Evolutionary conservation across 2,113 vertebrate genomes (phyloP).

Genomic region (Oreochromis spilurus): DNA sequence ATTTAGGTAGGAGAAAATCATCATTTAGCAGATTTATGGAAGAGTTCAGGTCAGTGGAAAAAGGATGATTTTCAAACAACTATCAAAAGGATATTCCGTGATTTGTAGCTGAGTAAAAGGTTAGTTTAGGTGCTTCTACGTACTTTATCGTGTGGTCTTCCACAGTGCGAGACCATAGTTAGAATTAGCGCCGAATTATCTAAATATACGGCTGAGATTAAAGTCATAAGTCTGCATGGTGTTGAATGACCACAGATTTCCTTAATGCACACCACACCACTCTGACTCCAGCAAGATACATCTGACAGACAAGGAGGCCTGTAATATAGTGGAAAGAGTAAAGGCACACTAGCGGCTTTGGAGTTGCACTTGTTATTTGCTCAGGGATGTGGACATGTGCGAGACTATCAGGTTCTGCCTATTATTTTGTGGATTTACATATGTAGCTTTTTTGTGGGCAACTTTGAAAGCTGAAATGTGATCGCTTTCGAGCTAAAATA

Average conservation of each 20-base stretch:
- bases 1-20: not conserved
- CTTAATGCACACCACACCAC: not conserved
- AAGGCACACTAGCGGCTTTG: not conserved
- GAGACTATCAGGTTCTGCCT: not conserved
- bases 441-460: not conserved
- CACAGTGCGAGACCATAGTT: not conserved
- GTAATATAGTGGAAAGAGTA: not conserved
- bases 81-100: not conserved
- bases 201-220: not conserved
- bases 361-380: not conserved
- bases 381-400: not conserved
- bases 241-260: not conserved
- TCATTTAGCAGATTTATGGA: not conserved
- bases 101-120: not conserved
- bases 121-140: not conserved
- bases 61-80: not conserved
- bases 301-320: not conserved
- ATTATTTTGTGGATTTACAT: not conserved
- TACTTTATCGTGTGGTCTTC: not conserved
- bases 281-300: not conserved
- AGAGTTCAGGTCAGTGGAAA: not conserved
- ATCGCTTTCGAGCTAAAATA: not conserved
- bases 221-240: not conserved
- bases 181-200: not conserved
- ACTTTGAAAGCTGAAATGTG: not conserved